phyloP scores from a whole-genome alignment of 1,140 invertebrate genomes.

The Varroa destructor region DNA sequence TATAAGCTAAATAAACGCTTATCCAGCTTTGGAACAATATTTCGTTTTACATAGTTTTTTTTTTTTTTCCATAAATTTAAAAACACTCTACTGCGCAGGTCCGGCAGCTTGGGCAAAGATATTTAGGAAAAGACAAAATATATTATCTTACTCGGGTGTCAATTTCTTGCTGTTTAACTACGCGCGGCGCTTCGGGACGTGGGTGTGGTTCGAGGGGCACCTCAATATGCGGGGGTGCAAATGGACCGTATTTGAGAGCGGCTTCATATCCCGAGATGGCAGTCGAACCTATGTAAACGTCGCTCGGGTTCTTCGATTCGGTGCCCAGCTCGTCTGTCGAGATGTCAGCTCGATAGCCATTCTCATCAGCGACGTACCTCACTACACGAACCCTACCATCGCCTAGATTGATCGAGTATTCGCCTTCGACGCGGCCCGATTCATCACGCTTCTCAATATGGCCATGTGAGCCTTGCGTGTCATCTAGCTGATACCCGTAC shows the following conservation, averaged over 20 bases:
- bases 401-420: conserved; percentile 32
- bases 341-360: conserved; percentile 5
- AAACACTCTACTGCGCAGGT: no score
- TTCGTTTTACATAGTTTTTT: no score
- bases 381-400: conserved; percentile 31
- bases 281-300: conserved; percentile 18
- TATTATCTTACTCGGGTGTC: background rate
- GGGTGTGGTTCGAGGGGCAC: background rate
- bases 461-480: conserved; percentile 14
- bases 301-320: conserved; percentile 23
- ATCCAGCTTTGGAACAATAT: no score
- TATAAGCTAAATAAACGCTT: no score
- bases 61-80: no score
- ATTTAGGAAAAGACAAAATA: no score
- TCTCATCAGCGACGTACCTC: conserved; percentile 30
- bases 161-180: background rate
- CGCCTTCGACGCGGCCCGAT: conserved; percentile 26
- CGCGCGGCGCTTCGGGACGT: conserved; percentile 6
- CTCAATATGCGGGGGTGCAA: conserved; percentile 14
- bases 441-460: conserved; percentile 20
- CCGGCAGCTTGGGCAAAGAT: no score
- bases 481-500: conserved; percentile 15
- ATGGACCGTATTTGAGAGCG: conserved; percentile 15
- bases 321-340: conserved; percentile 20
- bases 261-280: conserved; percentile 18